These are phyloP conservation scores for Paracyprichromis sp. DNA, from an alignment of 2,113 vertebrate genomes.

Conservation along the genomic window DNA sequence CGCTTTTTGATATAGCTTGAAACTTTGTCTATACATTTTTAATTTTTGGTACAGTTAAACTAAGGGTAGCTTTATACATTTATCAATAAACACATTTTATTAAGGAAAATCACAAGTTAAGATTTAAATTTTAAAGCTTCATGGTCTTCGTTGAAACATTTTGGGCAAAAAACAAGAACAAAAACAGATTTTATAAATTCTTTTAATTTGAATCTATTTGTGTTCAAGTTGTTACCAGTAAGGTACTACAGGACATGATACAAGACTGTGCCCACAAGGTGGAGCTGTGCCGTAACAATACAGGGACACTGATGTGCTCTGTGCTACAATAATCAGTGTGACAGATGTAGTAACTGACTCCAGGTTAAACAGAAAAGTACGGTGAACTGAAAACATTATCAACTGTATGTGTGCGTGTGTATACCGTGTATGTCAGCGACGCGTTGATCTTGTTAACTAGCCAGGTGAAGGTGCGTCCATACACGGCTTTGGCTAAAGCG, in stretches of 20 bases:
- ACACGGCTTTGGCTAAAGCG: constrained; percentile 88
- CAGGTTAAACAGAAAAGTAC: not conserved
- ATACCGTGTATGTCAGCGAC: constrained; percentile 85
- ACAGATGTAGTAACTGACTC: not conserved
- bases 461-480: constrained; percentile 96
- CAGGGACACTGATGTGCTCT: not conserved
- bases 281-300: not conserved
- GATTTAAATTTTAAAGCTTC: not conserved
- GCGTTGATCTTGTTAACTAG: constrained; percentile 93
- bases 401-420: not conserved
- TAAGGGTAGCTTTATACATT: not conserved
- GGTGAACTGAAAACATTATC: not conserved
- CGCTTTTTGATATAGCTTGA: not conserved
- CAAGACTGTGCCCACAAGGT: constrained; percentile 31
- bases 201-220: not conserved
- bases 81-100: not conserved
- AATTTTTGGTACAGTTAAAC: not conserved
- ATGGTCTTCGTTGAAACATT: not conserved
- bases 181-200: not conserved
- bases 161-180: not conserved
- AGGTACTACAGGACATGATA: not conserved
- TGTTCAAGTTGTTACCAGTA: not conserved
- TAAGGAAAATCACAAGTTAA: not conserved
- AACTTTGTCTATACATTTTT: not conserved
- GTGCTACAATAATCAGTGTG: not conserved